phyloP scores from a whole-genome alignment of 1,140 invertebrate species.

The Acromyrmex charruanus region DNA sequence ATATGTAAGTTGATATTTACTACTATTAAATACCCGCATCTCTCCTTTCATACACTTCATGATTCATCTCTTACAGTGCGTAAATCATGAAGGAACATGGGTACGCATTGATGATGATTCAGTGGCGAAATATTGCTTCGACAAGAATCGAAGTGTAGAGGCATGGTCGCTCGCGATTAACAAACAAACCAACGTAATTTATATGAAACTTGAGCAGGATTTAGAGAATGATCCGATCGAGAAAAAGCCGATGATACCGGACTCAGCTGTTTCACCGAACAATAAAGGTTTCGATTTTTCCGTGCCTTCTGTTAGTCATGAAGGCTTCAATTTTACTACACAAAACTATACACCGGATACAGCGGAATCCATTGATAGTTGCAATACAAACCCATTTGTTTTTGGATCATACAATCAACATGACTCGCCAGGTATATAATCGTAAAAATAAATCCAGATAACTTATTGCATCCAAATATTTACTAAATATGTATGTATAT shows the following conservation, averaged over 20 bases:
- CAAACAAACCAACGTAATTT: slow-evolving; percentile 89
- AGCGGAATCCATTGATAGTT: slow-evolving; percentile 72
- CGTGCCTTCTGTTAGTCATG: slow-evolving; percentile 82
- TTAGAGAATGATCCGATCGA: slow-evolving; percentile 81
- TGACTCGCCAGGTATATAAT: slow-evolving; percentile 74
- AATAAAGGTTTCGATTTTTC: slow-evolving; percentile 89
- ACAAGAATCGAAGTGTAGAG: slow-evolving; percentile 85
- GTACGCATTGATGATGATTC: slow-evolving; percentile 89
- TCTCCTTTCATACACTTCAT: neutral
- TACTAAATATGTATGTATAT: neutral
- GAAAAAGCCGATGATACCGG: slow-evolving; percentile 73
- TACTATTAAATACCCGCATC: neutral
- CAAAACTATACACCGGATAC: slow-evolving; percentile 78
- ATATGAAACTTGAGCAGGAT: slow-evolving; percentile 89
- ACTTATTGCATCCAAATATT: slow-evolving; percentile 11
- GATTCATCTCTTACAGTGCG: slow-evolving; percentile 80
- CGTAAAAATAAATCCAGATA: neutral
- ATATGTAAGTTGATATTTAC: slow-evolving; percentile 87
- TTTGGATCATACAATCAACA: slow-evolving; percentile 85
- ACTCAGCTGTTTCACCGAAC: slow-evolving; percentile 76
- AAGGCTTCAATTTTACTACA: slow-evolving; percentile 81
- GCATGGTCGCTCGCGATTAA: slow-evolving; percentile 93
- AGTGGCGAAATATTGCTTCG: slow-evolving; percentile 90
- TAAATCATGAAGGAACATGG: slow-evolving; percentile 90
- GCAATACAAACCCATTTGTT: slow-evolving; percentile 88